A percentile compares a stretch with the other conserved stretches of the same genome.
Conservation (phyloP, 2,113 vertebrate species). For the Uropsilus gracilis region DNA sequence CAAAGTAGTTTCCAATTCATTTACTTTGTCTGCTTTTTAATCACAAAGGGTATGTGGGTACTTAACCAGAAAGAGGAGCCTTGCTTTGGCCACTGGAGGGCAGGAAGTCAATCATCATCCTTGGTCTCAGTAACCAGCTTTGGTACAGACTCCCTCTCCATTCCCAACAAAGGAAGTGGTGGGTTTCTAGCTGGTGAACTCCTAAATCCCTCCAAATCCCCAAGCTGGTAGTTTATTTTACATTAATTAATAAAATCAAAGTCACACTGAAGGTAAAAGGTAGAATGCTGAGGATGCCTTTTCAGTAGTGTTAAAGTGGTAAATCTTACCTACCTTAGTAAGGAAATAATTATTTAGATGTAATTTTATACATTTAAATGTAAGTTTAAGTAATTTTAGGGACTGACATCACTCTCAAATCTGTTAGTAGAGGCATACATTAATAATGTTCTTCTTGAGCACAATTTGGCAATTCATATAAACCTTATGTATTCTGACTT, state of each 20-base stretch:
- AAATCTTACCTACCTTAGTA: background rate
- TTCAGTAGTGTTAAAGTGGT: conserved; percentile 17
- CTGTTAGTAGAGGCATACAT: background rate
- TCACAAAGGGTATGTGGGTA: background rate
- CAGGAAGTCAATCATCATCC: background rate
- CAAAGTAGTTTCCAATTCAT: background rate
- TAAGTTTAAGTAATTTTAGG: background rate
- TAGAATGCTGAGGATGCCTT: conserved; percentile 33
- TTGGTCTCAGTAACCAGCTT: background rate
- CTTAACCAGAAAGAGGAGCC: conserved; percentile 7
- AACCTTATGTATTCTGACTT: background rate
- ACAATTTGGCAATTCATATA: background rate
- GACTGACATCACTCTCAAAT: background rate
- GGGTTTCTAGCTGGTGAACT: background rate
- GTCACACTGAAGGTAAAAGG: conserved; percentile 2
- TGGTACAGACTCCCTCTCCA: background rate
- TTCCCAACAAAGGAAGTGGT: background rate
- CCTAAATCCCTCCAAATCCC: background rate
- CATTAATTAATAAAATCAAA: conserved; percentile 29
- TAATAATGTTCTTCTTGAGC: background rate
- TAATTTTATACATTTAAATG: too few relatives aligned
- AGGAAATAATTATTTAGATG: background rate
- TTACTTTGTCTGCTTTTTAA: background rate
- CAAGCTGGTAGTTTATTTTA: conserved; percentile 37
- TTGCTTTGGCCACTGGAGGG: background rate